phyloP scores from a whole-genome alignment of 2,113 vertebrate genomes.

The Antidorcas marsupialis region DNA sequence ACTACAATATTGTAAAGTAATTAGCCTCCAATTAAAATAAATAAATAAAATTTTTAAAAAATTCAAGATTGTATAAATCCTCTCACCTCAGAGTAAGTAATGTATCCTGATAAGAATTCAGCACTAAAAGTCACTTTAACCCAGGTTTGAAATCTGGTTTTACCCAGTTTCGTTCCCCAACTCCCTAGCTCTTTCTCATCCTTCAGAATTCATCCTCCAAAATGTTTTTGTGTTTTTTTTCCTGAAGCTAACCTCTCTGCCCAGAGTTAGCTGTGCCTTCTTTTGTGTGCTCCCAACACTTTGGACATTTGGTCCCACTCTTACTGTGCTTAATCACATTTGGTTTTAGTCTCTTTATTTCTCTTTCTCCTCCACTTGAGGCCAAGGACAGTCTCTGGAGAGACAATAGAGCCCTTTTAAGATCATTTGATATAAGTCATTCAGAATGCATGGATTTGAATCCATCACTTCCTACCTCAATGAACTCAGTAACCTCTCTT shows the following conservation, averaged over 20 bases:
- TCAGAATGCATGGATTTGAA: not conserved
- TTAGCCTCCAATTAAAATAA: not conserved
- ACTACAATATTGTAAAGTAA: not conserved
- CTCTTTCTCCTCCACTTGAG: not conserved
- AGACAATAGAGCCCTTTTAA: not conserved
- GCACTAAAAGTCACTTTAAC: not conserved
- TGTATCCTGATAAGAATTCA: not conserved
- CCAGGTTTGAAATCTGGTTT: not conserved
- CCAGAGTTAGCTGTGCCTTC: not conserved
- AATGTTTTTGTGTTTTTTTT: not conserved
- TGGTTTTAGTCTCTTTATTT: not conserved
- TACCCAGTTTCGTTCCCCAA: not conserved
- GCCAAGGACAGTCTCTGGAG: not conserved
- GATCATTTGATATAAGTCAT: not conserved
- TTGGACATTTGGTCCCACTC: not conserved
- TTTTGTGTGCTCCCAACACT: not conserved
- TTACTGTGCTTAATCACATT: not conserved
- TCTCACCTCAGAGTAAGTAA: not conserved
- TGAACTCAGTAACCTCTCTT: not conserved
- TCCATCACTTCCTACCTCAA: not conserved
- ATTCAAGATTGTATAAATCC: not conserved
- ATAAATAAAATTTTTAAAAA: fast-evolving
- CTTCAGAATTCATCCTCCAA: not conserved
- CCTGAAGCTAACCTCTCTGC: not conserved
- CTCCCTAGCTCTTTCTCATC: not conserved